Percentiles rank a stretch among this genome's conserved stretches.
These are phyloP conservation scores for Micronycteris hirsuta DNA, from an alignment of 2,113 vertebrate species.

Conservation along the genomic window DNA sequence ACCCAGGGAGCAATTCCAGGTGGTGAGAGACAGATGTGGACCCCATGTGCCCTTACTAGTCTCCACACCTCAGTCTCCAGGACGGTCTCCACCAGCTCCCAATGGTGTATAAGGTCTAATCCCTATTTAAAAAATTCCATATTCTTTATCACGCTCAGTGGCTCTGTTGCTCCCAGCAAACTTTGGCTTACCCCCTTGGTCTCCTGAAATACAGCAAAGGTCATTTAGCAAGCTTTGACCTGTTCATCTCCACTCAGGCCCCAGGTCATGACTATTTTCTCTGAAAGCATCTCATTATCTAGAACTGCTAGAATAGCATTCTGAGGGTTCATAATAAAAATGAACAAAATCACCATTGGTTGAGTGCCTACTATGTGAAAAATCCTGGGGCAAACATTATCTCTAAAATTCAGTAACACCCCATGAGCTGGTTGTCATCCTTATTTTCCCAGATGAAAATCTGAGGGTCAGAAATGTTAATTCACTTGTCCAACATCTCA, in stretches of 20 bases:
- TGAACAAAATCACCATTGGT: background rate
- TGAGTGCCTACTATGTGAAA: background rate
- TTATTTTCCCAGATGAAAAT: background rate
- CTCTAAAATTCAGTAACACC: background rate
- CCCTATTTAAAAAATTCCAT: background rate
- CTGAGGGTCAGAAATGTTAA: background rate
- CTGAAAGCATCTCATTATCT: background rate
- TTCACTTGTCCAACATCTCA: background rate
- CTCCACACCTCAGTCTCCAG: background rate
- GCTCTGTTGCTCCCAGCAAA: background rate
- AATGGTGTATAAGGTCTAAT: background rate
- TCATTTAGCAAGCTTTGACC: background rate
- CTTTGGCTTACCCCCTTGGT: background rate
- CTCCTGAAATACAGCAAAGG: background rate
- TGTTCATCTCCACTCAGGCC: background rate
- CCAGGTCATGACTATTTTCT: background rate
- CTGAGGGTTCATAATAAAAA: background rate
- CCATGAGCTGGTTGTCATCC: background rate
- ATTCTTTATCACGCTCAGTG: background rate
- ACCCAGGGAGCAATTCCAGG: fast-evolving
- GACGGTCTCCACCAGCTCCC: background rate
- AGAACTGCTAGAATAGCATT: background rate
- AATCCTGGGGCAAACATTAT: background rate
- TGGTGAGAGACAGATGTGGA: background rate
- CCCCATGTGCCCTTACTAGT: background rate